Conservation (phyloP, 2,797 vertebrate species). For the Propithecus deckenii region DNA sequence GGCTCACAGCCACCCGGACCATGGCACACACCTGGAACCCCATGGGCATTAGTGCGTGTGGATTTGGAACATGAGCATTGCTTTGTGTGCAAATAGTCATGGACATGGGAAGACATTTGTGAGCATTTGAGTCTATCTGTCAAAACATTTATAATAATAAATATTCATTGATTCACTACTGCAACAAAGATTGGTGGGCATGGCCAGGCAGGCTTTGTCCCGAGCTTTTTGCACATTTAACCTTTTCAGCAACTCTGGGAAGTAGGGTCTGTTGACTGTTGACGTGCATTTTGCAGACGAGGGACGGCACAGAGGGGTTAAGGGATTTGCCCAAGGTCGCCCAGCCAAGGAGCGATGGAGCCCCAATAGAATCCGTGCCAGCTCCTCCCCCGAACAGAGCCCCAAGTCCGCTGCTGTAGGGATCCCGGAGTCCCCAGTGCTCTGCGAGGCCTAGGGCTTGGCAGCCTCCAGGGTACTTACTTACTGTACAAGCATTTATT, state of each 20-base stretch:
- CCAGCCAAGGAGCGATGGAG: not conserved
- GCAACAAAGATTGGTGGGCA: not conserved
- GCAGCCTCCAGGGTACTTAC: not conserved
- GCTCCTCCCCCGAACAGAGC: not conserved
- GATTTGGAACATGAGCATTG: rapidly evolving
- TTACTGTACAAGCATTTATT: not conserved
- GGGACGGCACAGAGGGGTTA: not conserved
- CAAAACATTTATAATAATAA: not conserved
- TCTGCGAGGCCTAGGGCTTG: no score
- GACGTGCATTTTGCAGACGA: not conserved
- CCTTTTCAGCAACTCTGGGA: not conserved
- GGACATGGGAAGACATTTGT: not conserved
- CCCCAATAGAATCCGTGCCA: not conserved
- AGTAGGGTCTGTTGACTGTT: not conserved
- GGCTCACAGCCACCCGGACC: rapidly evolving
- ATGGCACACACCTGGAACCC: rapidly evolving
- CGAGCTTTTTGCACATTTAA: not conserved
- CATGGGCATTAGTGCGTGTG: rapidly evolving
- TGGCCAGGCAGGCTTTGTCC: no score
- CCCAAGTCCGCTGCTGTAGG: not conserved
- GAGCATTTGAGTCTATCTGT: not conserved
- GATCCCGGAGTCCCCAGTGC: not conserved
- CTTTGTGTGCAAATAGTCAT: no score
- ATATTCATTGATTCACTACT: not conserved
- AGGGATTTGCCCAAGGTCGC: not conserved